Evolutionary conservation across 2,797 vertebrate genomes (phyloP).

Genomic region (Acanthornis magna): DNA sequence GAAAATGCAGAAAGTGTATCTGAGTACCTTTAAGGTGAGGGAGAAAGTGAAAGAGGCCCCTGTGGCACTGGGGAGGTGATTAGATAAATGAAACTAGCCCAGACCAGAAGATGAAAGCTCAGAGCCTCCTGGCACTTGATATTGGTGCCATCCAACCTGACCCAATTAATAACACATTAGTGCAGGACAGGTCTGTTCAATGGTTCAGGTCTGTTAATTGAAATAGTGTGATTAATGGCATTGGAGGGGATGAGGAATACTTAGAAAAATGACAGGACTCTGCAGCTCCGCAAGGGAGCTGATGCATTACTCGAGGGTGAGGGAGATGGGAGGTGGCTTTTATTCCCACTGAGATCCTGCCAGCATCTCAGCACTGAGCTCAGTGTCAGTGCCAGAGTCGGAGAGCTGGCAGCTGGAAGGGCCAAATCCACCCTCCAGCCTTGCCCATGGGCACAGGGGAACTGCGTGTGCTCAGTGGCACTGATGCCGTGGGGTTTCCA

Average conservation of each 20-base stretch:
- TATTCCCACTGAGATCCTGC: background rate
- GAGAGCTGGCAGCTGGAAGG: background rate
- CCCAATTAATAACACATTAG: constrained; percentile 64
- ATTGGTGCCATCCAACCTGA: constrained; percentile 22
- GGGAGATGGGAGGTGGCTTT: background rate
- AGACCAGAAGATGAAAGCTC: constrained; percentile 14
- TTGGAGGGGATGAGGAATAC: background rate
- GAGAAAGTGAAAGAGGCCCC: background rate
- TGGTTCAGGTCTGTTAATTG: constrained; percentile 46
- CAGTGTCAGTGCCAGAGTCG: accelerated
- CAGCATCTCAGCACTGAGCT: background rate
- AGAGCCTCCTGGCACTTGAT: background rate
- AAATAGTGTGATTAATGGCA: constrained; percentile 53
- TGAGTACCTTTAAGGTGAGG: background rate
- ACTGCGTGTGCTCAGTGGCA: accelerated
- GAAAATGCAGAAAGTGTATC: background rate
- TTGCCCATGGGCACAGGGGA: accelerated
- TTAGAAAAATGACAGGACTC: background rate
- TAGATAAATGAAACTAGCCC: constrained; percentile 28
- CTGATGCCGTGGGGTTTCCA: background rate
- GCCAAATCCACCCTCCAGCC: background rate
- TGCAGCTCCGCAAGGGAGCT: background rate
- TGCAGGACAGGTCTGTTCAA: background rate
- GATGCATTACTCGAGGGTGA: accelerated
- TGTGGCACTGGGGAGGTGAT: background rate